A percentile compares a stretch with the other conserved stretches of the same genome.
phyloP scores from a whole-genome alignment of 2,888 invertebrate species.

The Diaphora mendica region DNA sequence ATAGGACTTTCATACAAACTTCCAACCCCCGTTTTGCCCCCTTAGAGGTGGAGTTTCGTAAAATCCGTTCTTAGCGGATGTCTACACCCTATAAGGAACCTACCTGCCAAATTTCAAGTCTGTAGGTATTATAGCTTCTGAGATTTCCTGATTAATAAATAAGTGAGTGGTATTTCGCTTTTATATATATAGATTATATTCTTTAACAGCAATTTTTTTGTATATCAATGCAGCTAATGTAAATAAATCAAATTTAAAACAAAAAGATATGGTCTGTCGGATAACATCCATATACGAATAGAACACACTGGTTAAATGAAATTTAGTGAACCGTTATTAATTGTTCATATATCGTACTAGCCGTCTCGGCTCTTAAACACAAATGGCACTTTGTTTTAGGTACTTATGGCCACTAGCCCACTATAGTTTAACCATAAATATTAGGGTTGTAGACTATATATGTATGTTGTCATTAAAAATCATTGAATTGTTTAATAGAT shows the following conservation, averaged over 20 bases:
- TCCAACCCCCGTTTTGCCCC: too few relatives aligned
- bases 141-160: too few relatives aligned
- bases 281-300: not conserved
- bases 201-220: too few relatives aligned
- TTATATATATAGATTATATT: too few relatives aligned
- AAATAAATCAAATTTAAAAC: not conserved
- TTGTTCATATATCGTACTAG: not conserved
- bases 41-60: too few relatives aligned
- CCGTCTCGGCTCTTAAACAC: not conserved
- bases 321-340: conserved; percentile 9
- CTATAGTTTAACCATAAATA: not conserved
- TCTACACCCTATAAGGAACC: too few relatives aligned
- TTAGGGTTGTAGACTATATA: not conserved
- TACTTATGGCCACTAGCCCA: not conserved
- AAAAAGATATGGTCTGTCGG: not conserved
- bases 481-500: not conserved
- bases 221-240: too few relatives aligned
- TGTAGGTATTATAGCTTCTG: too few relatives aligned
- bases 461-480: not conserved
- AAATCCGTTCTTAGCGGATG: too few relatives aligned
- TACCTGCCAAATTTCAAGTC: too few relatives aligned
- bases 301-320: not conserved
- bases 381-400: conserved; percentile 3
- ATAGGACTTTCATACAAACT: too few relatives aligned
- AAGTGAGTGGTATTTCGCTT: too few relatives aligned